A percentile compares a stretch with the other conserved stretches of the same genome.
phyloP scores from a whole-genome alignment of 2,797 vertebrate species.

The Rhadinocentrus ornatus region DNA sequence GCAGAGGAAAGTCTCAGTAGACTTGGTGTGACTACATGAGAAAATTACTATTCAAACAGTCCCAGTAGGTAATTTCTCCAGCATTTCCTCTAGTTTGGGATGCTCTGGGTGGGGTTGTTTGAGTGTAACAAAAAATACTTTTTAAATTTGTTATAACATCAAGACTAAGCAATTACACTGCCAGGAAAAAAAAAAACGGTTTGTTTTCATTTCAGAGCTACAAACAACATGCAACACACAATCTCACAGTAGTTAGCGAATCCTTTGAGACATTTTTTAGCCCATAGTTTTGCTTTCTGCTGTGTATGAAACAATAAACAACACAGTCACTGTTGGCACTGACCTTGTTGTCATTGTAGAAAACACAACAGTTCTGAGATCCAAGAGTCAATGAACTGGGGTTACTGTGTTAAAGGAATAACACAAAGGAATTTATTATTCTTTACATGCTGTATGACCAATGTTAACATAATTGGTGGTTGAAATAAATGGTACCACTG shows the following conservation, averaged over 20 bases:
- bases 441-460: conserved; percentile 12
- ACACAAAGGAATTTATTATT: conserved; percentile 18
- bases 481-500: conserved; percentile 30
- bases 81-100: conserved; percentile 61
- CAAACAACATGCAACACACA: conserved; percentile 43
- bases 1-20: conserved; percentile 55
- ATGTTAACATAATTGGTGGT: conserved; percentile 9
- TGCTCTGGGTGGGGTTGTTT: conserved; percentile 43
- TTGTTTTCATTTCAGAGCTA: conserved; percentile 44
- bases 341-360: conserved; percentile 69
- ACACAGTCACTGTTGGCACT: conserved; percentile 61
- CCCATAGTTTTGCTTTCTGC: conserved; percentile 70
- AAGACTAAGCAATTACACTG: conserved; percentile 21
- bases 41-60: conserved; percentile 60
- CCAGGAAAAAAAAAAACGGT: neutral
- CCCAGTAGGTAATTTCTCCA: conserved; percentile 55
- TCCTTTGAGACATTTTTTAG: conserved; percentile 62
- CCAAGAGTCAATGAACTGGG: conserved; percentile 72
- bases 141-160: conserved; percentile 29
- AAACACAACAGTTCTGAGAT: conserved; percentile 59
- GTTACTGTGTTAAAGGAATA: conserved; percentile 45
- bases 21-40: conserved; percentile 61
- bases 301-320: conserved; percentile 74
- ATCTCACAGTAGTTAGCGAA: conserved; percentile 56
- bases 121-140: conserved; percentile 37